phyloP scores from a whole-genome alignment of 1,140 invertebrate species.

The Ceratoteleas bidentatus region DNA sequence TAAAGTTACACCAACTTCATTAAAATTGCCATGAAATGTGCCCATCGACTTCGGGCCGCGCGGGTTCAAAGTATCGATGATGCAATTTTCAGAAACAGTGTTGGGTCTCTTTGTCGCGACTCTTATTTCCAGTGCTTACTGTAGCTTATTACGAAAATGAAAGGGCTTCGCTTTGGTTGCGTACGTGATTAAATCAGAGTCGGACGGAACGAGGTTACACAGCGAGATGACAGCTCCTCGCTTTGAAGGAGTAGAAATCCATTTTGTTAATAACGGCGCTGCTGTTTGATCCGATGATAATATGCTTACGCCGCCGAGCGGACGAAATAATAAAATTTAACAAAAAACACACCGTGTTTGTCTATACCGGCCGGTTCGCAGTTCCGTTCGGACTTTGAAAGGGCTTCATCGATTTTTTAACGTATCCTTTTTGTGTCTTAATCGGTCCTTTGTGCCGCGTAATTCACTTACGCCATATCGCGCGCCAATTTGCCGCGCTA shows the following conservation, averaged over 20 bases:
- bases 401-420: constrained; percentile 38
- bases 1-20: too few relatives aligned
- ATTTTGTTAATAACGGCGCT: constrained; percentile 76
- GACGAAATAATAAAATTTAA: neutral
- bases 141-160: constrained; percentile 72
- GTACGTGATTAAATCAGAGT: constrained; percentile 74
- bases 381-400: constrained; percentile 21
- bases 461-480: constrained; percentile 40
- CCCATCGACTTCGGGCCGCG: too few relatives aligned
- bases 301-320: too few relatives aligned
- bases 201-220: constrained; percentile 73
- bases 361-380: too few relatives aligned
- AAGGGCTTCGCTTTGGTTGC: constrained; percentile 70
- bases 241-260: constrained; percentile 71
- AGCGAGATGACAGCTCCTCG: constrained; percentile 64
- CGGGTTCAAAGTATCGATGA: constrained; percentile 30
- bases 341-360: too few relatives aligned
- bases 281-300: constrained; percentile 72
- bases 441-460: constrained; percentile 30
- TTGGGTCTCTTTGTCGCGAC: constrained; percentile 33
- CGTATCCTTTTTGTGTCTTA: constrained; percentile 26
- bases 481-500: constrained; percentile 26
- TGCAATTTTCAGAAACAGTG: constrained; percentile 35
- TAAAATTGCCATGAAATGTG: too few relatives aligned
- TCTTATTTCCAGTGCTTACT: constrained; percentile 54